These are phyloP conservation scores for Poeciliopsis gracilis DNA, from an alignment of 2,797 vertebrate genomes.

Conservation along the genomic window DNA sequence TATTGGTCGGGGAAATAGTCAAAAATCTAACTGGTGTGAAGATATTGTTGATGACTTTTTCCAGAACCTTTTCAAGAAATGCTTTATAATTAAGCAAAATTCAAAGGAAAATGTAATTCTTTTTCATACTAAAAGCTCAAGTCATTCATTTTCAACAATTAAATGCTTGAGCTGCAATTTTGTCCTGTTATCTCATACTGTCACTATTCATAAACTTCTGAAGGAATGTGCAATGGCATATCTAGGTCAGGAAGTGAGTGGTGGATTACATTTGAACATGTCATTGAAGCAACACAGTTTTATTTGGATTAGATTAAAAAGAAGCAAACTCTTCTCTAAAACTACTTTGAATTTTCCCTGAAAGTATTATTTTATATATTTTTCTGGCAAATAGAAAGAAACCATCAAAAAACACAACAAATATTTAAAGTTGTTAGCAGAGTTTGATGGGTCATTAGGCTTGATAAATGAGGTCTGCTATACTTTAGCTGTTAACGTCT, in stretches of 20 bases:
- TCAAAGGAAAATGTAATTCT: background rate
- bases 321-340: background rate
- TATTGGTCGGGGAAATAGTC: too few species aligned
- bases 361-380: background rate
- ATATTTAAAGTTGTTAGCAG: background rate
- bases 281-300: conserved; percentile 11
- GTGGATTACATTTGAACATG: background rate
- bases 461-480: background rate
- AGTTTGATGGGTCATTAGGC: background rate
- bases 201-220: conserved; percentile 41
- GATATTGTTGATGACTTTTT: background rate
- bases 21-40: background rate
- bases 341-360: background rate
- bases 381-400: background rate
- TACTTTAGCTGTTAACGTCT: background rate
- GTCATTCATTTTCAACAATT: background rate
- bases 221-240: conserved; percentile 63
- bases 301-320: conserved; percentile 4
- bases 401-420: background rate
- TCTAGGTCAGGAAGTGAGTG: conserved; percentile 57
- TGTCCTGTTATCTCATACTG: background rate
- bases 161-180: background rate
- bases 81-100: background rate
- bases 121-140: background rate
- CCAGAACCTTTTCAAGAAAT: background rate